These are phyloP conservation scores for Ericerus pela DNA, from an alignment of 1,140 invertebrate species.

Conservation along the genomic window DNA sequence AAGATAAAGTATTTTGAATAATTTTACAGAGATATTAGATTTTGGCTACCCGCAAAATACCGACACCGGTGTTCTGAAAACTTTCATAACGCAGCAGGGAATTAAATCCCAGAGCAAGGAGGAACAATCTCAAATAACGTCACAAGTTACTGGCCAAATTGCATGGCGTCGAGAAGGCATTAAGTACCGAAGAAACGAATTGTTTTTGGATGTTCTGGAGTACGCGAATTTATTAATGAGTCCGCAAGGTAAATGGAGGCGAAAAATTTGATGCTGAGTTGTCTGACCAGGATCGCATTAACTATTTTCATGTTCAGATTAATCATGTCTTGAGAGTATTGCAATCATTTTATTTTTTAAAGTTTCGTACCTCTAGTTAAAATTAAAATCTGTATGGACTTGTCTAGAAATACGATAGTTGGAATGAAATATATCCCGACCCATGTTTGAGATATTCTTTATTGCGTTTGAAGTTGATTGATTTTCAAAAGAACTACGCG, in stretches of 20 bases:
- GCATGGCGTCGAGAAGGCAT: slow-evolving; percentile 99
- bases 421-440: too few species aligned
- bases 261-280: slow-evolving; percentile 2
- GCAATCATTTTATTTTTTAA: too few species aligned
- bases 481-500: too few species aligned
- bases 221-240: slow-evolving; percentile 99
- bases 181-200: slow-evolving; percentile 95
- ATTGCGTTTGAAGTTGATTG: too few species aligned
- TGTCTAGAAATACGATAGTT: too few species aligned
- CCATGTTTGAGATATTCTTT: too few species aligned
- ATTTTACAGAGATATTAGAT: slow-evolving; percentile 86
- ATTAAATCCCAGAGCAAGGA: slow-evolving; percentile 98
- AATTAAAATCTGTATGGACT: too few species aligned
- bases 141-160: slow-evolving; percentile 97
- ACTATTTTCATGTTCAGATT: too few species aligned
- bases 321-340: too few species aligned
- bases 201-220: slow-evolving; percentile 98
- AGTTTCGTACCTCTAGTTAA: too few species aligned
- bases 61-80: slow-evolving; percentile 96
- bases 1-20: background rate
- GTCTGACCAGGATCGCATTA: background rate
- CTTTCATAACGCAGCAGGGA: slow-evolving; percentile 98
- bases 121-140: slow-evolving; percentile 98
- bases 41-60: slow-evolving; percentile 99
- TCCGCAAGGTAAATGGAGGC: slow-evolving; percentile 85